A percentile compares a stretch with the other conserved stretches of the same genome.
These are phyloP conservation scores for Cassiopea xamachana DNA, from an alignment of 30 jellyfish, hydroid and myxozoan genomes.

Conservation along the genomic window DNA sequence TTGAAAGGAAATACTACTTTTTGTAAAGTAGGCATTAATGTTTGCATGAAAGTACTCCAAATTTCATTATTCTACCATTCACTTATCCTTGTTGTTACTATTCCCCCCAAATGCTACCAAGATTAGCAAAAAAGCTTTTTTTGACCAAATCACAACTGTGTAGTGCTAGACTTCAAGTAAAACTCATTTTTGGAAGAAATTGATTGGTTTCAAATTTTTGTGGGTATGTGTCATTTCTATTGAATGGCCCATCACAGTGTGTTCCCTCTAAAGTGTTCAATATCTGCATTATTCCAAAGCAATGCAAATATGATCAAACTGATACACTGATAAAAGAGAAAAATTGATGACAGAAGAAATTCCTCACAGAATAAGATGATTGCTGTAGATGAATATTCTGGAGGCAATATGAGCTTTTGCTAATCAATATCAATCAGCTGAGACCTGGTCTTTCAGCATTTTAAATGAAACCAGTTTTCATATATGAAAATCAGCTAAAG, in stretches of 20 bases:
- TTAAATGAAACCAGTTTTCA: too few species aligned
- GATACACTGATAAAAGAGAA: too few species aligned
- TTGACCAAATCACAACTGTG: neutral
- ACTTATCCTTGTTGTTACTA: constrained; percentile 1
- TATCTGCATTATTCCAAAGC: too few species aligned
- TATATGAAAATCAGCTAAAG: too few species aligned
- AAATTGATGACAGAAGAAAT: too few species aligned
- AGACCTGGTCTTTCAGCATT: too few species aligned
- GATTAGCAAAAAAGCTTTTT: neutral
- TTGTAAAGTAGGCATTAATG: neutral
- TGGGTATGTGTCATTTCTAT: constrained; percentile 26
- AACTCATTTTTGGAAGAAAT: neutral
- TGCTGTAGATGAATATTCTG: too few species aligned
- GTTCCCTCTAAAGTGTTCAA: too few species aligned
- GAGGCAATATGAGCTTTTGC: too few species aligned
- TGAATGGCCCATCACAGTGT: constrained; percentile 5
- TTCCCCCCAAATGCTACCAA: neutral
- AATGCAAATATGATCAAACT: too few species aligned
- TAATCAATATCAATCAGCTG: too few species aligned
- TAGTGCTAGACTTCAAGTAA: neutral
- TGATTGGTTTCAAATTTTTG: neutral
- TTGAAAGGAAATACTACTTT: neutral
- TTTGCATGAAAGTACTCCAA: neutral
- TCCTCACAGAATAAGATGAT: too few species aligned
- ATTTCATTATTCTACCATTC: neutral